Percentiles rank a stretch among this genome's conserved stretches.
Conservation (phyloP, 2,888 invertebrate species). For the Orthosia incerta region DNA sequence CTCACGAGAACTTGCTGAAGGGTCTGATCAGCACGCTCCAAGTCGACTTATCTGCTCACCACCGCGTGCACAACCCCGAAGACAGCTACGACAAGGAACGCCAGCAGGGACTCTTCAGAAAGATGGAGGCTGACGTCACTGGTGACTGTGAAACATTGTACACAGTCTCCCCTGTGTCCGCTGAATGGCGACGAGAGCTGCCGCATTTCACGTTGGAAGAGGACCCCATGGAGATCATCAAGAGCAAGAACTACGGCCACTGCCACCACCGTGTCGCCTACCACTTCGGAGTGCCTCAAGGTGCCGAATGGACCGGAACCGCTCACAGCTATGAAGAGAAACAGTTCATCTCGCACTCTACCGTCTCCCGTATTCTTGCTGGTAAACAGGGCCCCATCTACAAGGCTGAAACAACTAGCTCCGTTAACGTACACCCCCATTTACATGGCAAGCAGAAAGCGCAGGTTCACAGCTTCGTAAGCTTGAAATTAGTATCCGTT, state of each 20-base stretch:
- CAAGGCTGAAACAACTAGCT: constrained; percentile 92
- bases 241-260: constrained; percentile 92
- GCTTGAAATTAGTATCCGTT: constrained; percentile 85
- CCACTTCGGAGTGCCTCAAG: constrained; percentile 92
- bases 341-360: constrained; percentile 90
- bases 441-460: constrained; percentile 91
- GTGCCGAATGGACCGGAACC: constrained; percentile 88
- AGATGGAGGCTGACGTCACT: constrained; percentile 93
- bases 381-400: constrained; percentile 92
- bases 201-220: constrained; percentile 87
- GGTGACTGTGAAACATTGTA: constrained; percentile 94
- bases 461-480: constrained; percentile 91
- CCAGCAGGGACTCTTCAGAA: constrained; percentile 91
- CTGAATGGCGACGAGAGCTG: constrained; percentile 89
- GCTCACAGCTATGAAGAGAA: constrained; percentile 87
- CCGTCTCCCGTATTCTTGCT: constrained; percentile 91
- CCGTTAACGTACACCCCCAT: constrained; percentile 91
- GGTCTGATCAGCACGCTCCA: constrained; percentile 93
- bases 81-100: constrained; percentile 86
- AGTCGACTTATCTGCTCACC: constrained; percentile 92
- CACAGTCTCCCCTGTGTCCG: constrained; percentile 91
- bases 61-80: constrained; percentile 85
- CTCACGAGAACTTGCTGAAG: constrained; percentile 93
- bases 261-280: constrained; percentile 92
- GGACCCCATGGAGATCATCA: constrained; percentile 92